Base-by-base conservation (phyloP, 2,797 vertebrate genomes). In the Brachymystax lenok region DNA sequence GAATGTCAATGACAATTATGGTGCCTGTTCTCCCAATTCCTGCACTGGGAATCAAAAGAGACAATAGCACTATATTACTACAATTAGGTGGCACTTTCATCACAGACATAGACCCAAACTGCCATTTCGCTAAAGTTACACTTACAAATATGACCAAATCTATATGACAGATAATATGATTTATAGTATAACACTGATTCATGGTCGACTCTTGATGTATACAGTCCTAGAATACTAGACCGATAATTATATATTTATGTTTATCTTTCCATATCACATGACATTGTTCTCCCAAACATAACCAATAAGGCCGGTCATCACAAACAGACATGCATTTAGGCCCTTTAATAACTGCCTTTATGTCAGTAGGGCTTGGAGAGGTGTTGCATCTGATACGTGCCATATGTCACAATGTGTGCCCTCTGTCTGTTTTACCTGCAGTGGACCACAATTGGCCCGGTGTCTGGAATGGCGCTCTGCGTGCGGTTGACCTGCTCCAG, bases 21-120 rank as follows among this genome's bases (percentile, higher is more conserved):
- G 96, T 97, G 83, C 96, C 96, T 0, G 95, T 97, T 82, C 95
- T 94, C 78, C 96, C 95, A n/a, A 96, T 96, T 78, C 95, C 95
- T 56, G 95, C 95, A 79, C 96, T 96, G 89, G 40, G 40, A 2
- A 10, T 46, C 40, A 46, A 40, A 50, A 13, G 33, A 46, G 3
- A 76, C 5, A 35, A 6, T 14, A 50, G 19, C 27, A 59, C 19
- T 13, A 21, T n/a, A 16, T 24, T n/a, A 46, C 46, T 21, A 50
- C 16, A 24, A 24, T 63, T 63, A 24, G 52, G n/a, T 13, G 10
- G 13, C 14, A 67, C 30, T 7, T 17, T 30, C 8, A 67, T 30
- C 14, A 66, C 24, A 28, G 27, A 66, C 63, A 66, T 16, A 46
- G 40, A 46, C 40, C 3, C 10, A 46, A 46, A 66, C 24, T 66